These are phyloP conservation scores for Nannospalax galili DNA, from an alignment of 2,113 vertebrate species.

Conservation along the genomic window DNA sequence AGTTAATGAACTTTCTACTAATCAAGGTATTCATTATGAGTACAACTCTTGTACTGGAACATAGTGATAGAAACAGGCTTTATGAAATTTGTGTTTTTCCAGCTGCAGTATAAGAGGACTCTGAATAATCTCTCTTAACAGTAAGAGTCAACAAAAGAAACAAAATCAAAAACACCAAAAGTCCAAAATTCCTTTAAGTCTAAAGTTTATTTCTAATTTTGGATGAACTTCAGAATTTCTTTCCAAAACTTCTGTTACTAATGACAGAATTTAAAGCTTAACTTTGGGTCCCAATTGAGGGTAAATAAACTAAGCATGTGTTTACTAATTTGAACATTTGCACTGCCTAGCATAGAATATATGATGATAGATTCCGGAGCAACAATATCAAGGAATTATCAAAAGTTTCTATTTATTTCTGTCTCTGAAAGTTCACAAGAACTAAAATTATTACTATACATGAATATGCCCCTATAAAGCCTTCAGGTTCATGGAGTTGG, in stretches of 20 bases:
- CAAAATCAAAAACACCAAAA: background rate
- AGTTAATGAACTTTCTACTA: background rate
- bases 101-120: background rate
- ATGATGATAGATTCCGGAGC: background rate
- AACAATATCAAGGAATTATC: background rate
- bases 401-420: background rate
- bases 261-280: background rate
- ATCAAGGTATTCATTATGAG: background rate
- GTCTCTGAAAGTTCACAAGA: background rate
- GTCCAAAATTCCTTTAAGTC: background rate
- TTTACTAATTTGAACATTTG: background rate
- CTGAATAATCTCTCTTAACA: background rate
- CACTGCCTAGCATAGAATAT: background rate
- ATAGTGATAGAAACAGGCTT: background rate
- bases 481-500: slow-evolving; percentile 54
- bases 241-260: background rate
- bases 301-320: background rate
- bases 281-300: background rate
- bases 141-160: background rate
- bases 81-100: background rate
- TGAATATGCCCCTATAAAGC: background rate
- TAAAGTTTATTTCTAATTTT: slow-evolving; percentile 4
- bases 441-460: background rate
- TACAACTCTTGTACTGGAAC: background rate
- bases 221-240: background rate